A percentile compares a stretch with the other conserved stretches of the same genome.
Evolutionary conservation across 2,797 vertebrate genomes (phyloP).

Genomic region (Pygocentrus nattereri): DNA sequence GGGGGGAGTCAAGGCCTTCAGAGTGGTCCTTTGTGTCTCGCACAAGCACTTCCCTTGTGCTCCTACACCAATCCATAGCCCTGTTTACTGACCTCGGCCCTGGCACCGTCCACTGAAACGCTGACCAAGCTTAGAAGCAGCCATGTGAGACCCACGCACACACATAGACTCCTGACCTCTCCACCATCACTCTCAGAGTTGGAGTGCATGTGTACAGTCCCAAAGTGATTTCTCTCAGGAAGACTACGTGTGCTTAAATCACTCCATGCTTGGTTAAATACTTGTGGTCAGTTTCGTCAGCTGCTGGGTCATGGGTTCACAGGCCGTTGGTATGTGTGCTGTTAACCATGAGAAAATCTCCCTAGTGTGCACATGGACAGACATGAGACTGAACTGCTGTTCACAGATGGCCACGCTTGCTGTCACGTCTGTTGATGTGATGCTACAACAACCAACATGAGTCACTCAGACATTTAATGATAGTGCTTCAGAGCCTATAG

Average conservation of each 20-base stretch:
- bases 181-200: not conserved
- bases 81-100: constrained; percentile 62
- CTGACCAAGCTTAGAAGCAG: constrained; percentile 57
- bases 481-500: too few species aligned
- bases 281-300: constrained; percentile 23
- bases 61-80: constrained; percentile 46
- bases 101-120: constrained; percentile 56
- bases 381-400: not conserved
- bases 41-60: constrained; percentile 72
- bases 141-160: constrained; percentile 35
- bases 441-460: constrained; percentile 8
- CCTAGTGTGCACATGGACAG: not conserved
- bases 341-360: not conserved
- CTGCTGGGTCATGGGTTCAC: not conserved
- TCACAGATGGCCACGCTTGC: not conserved
- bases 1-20: constrained; percentile 49
- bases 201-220: constrained; percentile 10
- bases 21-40: constrained; percentile 68
- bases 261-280: constrained; percentile 14
- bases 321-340: not conserved
- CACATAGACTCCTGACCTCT: constrained; percentile 25
- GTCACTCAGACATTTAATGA: constrained; percentile 44
- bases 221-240: constrained; percentile 33
- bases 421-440: constrained; percentile 61
- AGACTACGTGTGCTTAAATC: constrained; percentile 23